phyloP scores from a whole-genome alignment of 2,797 vertebrate species.

The Micrastur ruficollis region DNA sequence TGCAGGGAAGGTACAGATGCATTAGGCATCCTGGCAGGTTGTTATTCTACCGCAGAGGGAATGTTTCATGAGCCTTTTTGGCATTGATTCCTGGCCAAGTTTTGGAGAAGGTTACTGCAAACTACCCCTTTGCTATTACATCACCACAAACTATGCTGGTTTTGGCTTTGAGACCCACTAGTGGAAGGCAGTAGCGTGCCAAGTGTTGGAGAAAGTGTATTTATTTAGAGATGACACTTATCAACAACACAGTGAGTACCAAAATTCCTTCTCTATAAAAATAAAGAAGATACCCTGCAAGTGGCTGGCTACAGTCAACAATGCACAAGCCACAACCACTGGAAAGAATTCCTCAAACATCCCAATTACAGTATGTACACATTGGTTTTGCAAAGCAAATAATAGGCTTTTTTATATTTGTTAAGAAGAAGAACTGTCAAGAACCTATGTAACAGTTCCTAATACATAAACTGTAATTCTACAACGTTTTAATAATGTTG shows the following conservation, averaged over 20 bases:
- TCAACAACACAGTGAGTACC: neutral
- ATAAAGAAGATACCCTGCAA: neutral
- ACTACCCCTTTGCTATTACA: neutral
- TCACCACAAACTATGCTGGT: neutral
- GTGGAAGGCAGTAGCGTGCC: neutral
- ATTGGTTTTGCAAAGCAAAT: neutral
- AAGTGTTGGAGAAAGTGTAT: neutral
- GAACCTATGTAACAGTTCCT: neutral
- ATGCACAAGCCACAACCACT: neutral
- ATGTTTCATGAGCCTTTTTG: neutral
- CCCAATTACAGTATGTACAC: neutral
- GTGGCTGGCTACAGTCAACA: neutral
- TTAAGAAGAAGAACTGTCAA: neutral
- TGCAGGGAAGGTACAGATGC: neutral
- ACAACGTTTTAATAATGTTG: neutral
- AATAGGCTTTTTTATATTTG: neutral
- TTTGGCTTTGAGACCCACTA: neutral
- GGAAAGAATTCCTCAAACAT: neutral
- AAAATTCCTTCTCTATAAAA: neutral
- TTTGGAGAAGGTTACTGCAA: constrained; percentile 23
- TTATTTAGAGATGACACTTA: neutral
- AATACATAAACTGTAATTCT: neutral
- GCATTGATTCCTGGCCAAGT: neutral
- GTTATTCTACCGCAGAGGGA: neutral
- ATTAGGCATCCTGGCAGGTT: neutral